Percentiles rank a stretch among this genome's conserved stretches.
Conservation (phyloP, 2,113 vertebrate species). For the Varanus komodoensis region DNA sequence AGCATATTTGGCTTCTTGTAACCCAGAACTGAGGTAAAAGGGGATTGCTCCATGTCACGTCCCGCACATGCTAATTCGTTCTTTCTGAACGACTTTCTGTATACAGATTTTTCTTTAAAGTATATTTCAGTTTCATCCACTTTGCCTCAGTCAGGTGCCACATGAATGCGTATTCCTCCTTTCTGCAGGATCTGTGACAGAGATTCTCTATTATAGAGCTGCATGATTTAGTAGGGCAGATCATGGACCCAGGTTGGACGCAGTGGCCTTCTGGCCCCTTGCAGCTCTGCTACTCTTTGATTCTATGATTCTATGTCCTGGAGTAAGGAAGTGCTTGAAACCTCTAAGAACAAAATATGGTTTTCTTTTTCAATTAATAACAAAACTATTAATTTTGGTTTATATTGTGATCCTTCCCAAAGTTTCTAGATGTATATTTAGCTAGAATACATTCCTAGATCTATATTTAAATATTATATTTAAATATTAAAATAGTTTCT, state of each 20-base stretch:
- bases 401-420: neutral
- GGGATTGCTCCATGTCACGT: neutral
- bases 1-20: constrained; percentile 26
- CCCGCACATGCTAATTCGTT: constrained; percentile 24
- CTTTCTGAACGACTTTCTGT: neutral
- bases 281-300: too few relatives aligned
- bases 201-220: neutral
- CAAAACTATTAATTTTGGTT: neutral
- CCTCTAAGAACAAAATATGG: neutral
- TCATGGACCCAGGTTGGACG: neutral
- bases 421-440: neutral
- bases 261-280: too few relatives aligned
- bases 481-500: too few relatives aligned
- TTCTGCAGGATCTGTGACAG: neutral
- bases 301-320: neutral
- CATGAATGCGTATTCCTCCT: neutral
- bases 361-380: neutral
- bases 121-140: neutral
- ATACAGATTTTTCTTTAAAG: neutral
- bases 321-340: neutral
- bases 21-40: neutral
- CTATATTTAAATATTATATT: too few relatives aligned
- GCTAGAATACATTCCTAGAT: too few relatives aligned
- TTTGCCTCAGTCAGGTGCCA: neutral
- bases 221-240: neutral